phyloP scores from a whole-genome alignment of 2,888 invertebrate genomes.

The Rapana venosa region DNA sequence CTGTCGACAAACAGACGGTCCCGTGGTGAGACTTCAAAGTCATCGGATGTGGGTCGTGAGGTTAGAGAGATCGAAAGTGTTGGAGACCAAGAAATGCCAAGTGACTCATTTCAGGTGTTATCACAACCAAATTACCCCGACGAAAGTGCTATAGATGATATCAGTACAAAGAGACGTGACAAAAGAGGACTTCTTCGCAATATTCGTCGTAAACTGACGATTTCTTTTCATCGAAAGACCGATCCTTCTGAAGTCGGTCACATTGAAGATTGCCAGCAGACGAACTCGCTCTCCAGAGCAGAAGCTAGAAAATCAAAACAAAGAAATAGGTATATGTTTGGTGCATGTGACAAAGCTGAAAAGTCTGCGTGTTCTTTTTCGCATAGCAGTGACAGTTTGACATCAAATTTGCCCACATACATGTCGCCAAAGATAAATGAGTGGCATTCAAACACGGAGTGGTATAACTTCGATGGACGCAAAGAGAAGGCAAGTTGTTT shows the following conservation, averaged over 20 bases:
- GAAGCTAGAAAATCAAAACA: constrained; percentile 62
- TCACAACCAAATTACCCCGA: constrained; percentile 55
- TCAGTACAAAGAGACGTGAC: constrained; percentile 61
- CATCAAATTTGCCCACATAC: constrained; percentile 60
- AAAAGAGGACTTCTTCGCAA: constrained; percentile 68
- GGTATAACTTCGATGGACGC: constrained; percentile 57
- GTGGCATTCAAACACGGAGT: constrained; percentile 67
- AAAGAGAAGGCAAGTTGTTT: constrained; percentile 68
- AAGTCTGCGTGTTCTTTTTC: constrained; percentile 60
- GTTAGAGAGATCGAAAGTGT: constrained; percentile 45
- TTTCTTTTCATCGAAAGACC: constrained; percentile 60
- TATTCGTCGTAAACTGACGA: constrained; percentile 62
- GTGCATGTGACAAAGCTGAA: constrained; percentile 63
- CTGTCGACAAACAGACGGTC: constrained; percentile 56
- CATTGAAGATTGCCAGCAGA: constrained; percentile 56
- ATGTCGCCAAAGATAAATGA: constrained; percentile 61
- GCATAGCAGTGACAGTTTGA: constrained; percentile 68
- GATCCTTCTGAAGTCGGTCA: constrained; percentile 57
- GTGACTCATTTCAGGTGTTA: constrained; percentile 50
- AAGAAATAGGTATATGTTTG: constrained; percentile 58
- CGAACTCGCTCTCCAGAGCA: constrained; percentile 55
- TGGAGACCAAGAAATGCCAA: constrained; percentile 42
- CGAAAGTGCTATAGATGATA: constrained; percentile 54
- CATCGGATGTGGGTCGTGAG: constrained; percentile 44
- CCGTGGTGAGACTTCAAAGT: constrained; percentile 45